Conservation (phyloP, 2,888 invertebrate species). For the Brachynemurus nebulosus region DNA sequence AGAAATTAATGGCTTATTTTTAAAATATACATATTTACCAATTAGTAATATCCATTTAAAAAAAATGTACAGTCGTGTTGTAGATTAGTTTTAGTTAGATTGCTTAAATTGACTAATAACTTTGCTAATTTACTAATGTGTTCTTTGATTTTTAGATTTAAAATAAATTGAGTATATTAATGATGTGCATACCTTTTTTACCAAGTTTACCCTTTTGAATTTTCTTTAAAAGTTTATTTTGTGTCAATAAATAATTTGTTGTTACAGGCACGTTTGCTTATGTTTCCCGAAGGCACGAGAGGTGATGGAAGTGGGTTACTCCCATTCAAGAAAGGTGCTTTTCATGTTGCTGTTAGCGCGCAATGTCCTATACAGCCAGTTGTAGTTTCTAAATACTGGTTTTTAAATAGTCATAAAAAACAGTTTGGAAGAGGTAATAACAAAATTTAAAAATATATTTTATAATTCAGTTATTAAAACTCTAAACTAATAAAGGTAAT, state of each 20-base stretch:
- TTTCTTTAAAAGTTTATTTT: too few species aligned
- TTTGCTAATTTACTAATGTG: too few species aligned
- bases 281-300: conserved; percentile 91
- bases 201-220: too few species aligned
- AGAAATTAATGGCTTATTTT: too few species aligned
- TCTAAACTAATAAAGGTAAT: not conserved
- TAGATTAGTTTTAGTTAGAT: too few species aligned
- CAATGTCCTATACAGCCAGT: conserved; percentile 80
- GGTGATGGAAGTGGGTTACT: conserved; percentile 60
- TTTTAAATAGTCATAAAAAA: conserved; percentile 45
- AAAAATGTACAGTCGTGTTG: too few species aligned
- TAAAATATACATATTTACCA: too few species aligned
- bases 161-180: too few species aligned
- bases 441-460: not conserved
- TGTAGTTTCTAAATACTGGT: conserved; percentile 72
- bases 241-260: not conserved
- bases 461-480: not conserved
- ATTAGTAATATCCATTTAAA: too few species aligned
- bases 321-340: conserved; percentile 92
- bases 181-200: too few species aligned
- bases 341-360: conserved; percentile 79
- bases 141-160: too few species aligned
- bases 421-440: conserved; percentile 49
- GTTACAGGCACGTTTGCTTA: conserved; percentile 55
- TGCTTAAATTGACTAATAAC: too few species aligned